phyloP scores from a whole-genome alignment of 1,140 invertebrate species.

The Camponotus pennsylvanicus region DNA sequence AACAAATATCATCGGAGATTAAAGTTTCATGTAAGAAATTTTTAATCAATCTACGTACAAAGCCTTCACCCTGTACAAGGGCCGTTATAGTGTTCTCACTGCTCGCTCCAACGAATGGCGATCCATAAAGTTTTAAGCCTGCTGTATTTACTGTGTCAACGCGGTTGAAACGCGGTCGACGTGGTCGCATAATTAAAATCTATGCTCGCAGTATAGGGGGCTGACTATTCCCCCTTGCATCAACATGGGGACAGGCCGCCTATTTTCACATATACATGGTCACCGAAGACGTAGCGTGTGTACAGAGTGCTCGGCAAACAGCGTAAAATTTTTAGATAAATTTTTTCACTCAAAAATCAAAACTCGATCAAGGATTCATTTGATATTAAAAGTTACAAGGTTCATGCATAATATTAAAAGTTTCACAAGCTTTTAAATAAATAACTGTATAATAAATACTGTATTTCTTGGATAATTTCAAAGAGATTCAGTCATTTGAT shows the following conservation, averaged over 20 bases:
- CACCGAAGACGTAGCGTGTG: background rate
- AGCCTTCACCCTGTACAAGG: background rate
- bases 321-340: conserved; percentile 18
- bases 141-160: conserved; percentile 58
- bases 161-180: conserved; percentile 58
- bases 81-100: conserved; percentile 15
- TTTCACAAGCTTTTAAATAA: background rate
- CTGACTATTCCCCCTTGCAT: background rate
- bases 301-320: background rate
- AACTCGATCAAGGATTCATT: background rate
- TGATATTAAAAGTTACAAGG: conserved; percentile 5
- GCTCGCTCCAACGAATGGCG: conserved; percentile 33
- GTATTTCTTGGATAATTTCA: background rate
- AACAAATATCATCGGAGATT: conserved; percentile 25
- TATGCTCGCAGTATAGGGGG: background rate
- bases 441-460: background rate
- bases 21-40: conserved; percentile 22
- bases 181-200: conserved; percentile 65
- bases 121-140: conserved; percentile 57
- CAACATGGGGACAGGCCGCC: background rate
- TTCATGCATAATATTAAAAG: background rate
- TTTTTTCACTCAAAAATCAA: background rate
- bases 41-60: conserved; percentile 48
- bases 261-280: conserved; percentile 24
- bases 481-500: background rate